phyloP scores from a whole-genome alignment of 64 coral and sea anemone species.

The Stichodactyla mertensii region DNA sequence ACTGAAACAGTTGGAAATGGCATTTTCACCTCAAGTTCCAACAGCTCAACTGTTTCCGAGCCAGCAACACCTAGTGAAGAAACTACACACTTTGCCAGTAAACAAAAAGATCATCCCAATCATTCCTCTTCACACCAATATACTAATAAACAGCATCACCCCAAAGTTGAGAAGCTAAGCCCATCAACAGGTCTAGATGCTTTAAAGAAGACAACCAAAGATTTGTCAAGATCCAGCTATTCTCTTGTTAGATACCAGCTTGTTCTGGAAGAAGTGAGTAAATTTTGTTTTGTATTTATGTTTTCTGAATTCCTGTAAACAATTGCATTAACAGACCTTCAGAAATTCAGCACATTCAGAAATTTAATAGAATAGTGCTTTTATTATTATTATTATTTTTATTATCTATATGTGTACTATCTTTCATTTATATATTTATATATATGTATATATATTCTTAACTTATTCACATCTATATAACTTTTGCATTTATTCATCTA shows the following conservation, averaged over 20 bases:
- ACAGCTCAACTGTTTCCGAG: background rate
- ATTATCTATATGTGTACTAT: too few relatives aligned
- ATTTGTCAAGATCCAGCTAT: constrained; percentile 80
- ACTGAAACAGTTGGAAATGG: background rate
- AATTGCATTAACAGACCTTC: too few relatives aligned
- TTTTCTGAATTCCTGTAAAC: too few relatives aligned
- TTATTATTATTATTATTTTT: too few relatives aligned
- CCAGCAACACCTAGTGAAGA: background rate
- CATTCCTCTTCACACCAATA: background rate
- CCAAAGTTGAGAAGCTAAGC: constrained; percentile 18
- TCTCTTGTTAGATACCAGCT: constrained; percentile 89
- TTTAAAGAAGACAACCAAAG: constrained; percentile 80
- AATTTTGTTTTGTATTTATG: too few relatives aligned
- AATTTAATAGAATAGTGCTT: too few relatives aligned
- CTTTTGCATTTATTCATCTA: too few relatives aligned
- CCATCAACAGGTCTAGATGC: constrained; percentile 57
- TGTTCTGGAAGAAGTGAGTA: constrained; percentile 77
- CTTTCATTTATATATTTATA: too few relatives aligned
- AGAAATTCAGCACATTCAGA: too few relatives aligned
- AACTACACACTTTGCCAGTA: background rate
- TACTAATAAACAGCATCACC: background rate
- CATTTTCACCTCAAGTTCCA: background rate
- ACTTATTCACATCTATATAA: too few relatives aligned
- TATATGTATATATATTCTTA: too few relatives aligned
- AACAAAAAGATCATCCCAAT: background rate